Conservation (phyloP, 2,113 vertebrate genomes). For the Globicephala melas region DNA sequence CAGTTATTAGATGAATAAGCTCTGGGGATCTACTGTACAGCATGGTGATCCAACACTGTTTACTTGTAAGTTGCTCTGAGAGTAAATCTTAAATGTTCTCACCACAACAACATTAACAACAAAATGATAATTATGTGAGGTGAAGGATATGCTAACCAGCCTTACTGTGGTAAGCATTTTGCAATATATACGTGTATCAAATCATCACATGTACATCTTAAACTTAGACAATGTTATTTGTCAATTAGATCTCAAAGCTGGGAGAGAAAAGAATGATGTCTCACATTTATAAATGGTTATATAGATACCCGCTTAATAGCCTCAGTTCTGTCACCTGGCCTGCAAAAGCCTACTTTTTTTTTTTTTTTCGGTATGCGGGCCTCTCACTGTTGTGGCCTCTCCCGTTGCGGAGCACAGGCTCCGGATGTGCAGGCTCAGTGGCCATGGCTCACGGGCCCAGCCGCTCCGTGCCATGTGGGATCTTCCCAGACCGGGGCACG, state of each 20-base stretch:
- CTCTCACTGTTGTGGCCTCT: too few relatives aligned
- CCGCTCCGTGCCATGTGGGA: too few relatives aligned
- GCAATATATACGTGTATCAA: neutral
- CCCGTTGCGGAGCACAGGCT: too few relatives aligned
- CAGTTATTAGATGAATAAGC: neutral
- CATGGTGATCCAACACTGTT: neutral
- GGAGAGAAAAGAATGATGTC: neutral
- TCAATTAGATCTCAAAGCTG: neutral
- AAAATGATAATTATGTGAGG: neutral
- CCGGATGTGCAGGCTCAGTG: too few relatives aligned
- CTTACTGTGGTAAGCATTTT: neutral
- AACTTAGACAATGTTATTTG: neutral
- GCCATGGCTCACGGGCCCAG: too few relatives aligned
- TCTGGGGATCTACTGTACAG: neutral
- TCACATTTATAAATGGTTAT: neutral
- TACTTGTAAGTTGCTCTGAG: neutral
- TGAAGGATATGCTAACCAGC: neutral
- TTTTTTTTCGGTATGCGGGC: too few relatives aligned
- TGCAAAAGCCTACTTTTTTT: neutral
- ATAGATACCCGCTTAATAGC: neutral
- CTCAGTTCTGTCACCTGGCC: neutral
- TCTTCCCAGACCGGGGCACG: too few relatives aligned
- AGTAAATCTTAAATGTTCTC: neutral
- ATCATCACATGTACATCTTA: neutral
- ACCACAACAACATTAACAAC: neutral